Evolutionary conservation across 2,888 invertebrate species (phyloP).

Genomic region (Megaustenia siamemsis): DNA sequence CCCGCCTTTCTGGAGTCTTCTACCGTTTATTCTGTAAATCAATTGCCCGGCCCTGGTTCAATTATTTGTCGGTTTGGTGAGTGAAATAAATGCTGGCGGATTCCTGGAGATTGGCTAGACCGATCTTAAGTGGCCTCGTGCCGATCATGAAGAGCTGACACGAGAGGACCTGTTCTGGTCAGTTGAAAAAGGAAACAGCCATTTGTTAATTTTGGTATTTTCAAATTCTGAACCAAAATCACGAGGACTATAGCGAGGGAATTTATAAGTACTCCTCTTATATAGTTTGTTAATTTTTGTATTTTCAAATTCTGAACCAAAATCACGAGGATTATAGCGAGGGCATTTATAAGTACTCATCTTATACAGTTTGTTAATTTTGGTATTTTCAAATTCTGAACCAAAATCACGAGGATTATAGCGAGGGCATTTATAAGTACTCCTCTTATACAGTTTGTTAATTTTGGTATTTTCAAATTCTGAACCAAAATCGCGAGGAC

Average conservation of each 20-base stretch:
- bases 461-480: too few relatives aligned
- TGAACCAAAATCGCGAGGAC: too few relatives aligned
- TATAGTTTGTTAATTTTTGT: too few relatives aligned
- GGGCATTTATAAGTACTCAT: too few relatives aligned
- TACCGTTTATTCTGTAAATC: not conserved
- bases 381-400: not conserved
- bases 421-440: too few relatives aligned
- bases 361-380: conserved; percentile 18
- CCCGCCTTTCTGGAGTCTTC: not conserved
- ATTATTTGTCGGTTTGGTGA: conserved; percentile 45
- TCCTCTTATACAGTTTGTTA: too few relatives aligned
- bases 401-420: too few relatives aligned
- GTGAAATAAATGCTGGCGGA: conserved; percentile 19
- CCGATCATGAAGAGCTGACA: not conserved
- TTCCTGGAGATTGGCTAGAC: conserved; percentile 7
- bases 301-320: too few relatives aligned
- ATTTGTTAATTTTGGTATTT: not conserved
- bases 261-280: too few relatives aligned
- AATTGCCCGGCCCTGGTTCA: not conserved
- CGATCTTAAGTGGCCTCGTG: not conserved
- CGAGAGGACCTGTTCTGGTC: not conserved
- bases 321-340: too few relatives aligned
- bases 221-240: not conserved
- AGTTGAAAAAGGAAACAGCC: not conserved
- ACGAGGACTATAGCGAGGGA: too few relatives aligned